Evolutionary conservation across 2,113 vertebrate species (phyloP).

Genomic region (Muntiacus reevesi): DNA sequence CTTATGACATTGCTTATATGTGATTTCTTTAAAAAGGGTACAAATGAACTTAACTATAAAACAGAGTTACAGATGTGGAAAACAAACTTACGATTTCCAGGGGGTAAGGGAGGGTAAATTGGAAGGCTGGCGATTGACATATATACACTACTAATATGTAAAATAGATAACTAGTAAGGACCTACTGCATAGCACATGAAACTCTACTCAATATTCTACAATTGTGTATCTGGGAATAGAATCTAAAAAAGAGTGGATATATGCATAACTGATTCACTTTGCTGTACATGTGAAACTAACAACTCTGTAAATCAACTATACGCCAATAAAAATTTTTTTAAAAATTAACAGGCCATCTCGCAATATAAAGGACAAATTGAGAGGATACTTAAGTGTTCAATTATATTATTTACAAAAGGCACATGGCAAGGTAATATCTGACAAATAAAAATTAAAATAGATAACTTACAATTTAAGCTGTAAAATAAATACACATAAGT

Average conservation of each 20-base stretch:
- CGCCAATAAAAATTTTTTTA: rapidly evolving
- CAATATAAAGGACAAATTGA: not conserved
- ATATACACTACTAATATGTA: not conserved
- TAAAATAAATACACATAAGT: not conserved
- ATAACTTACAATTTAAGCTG: not conserved
- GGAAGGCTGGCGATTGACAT: not conserved
- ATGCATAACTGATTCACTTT: not conserved
- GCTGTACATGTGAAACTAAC: not conserved
- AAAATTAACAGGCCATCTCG: not conserved
- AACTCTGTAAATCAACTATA: not conserved
- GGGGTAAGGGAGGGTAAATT: not conserved
- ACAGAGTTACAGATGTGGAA: not conserved
- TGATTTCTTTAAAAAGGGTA: not conserved
- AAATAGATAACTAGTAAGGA: not conserved
- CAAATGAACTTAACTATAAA: not conserved
- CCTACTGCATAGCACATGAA: not conserved
- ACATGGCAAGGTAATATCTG: not conserved
- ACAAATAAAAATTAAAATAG: not conserved
- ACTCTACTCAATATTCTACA: not conserved
- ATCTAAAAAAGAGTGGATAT: not conserved
- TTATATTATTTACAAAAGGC: not conserved
- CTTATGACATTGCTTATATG: not conserved
- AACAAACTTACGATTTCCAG: not conserved
- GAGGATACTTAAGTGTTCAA: not conserved
- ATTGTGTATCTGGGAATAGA: not conserved